Evolutionary conservation across 2,888 invertebrate genomes (phyloP), one percentile per base, ranked within the genome.

Genomic region (Macrophya alboannulata): DNA sequence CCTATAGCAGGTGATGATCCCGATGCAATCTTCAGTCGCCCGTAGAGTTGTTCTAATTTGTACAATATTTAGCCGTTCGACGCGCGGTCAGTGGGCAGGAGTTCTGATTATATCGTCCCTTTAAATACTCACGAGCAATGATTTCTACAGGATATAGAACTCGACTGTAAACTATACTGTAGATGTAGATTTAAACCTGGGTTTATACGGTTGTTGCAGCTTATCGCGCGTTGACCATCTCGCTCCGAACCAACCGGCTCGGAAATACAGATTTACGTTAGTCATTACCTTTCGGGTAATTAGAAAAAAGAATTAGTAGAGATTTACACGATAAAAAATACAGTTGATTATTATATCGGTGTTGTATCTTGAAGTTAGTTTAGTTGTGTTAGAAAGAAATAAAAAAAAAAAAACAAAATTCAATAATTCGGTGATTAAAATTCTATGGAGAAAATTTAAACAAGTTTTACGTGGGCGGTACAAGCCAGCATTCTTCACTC

Each of bases 31-130:
- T 83, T 31, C 45, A 43, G 31, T 25, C 45, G 21, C 83, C 83
- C 68, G 65, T 71, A 65, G 83, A 71, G 83, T 31, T 37, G 83
- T 68, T 48, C 83, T 83, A 48, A 71, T 83, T 83, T 83, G 45
- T 71, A 83, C 62, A 62, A 81, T 59, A 45, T 62, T 81, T 43
- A 59, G 81, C 81, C 59, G 81, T 62, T 40, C 62, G 59, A 62
- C 43, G 59, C 81, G 81, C 59, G 81, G 62, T 59, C 81, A 81
- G 40, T 81, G 43, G 37, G 12, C 43, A 81, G 17, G 31, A 55
- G 51, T 25, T 31, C 10, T 59, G 59, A 62, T 51, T 51, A 59
- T 62, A 81, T 77, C 77, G 37, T 51, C 51, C 31, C 15, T 77
- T 77, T 21, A 9, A 55, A 77, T 77, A 21, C 43, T 17, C 21